These are phyloP conservation scores for Oryzias dopingdopingensis DNA, from an alignment of 2,797 vertebrate genomes.

Conservation along the genomic window DNA sequence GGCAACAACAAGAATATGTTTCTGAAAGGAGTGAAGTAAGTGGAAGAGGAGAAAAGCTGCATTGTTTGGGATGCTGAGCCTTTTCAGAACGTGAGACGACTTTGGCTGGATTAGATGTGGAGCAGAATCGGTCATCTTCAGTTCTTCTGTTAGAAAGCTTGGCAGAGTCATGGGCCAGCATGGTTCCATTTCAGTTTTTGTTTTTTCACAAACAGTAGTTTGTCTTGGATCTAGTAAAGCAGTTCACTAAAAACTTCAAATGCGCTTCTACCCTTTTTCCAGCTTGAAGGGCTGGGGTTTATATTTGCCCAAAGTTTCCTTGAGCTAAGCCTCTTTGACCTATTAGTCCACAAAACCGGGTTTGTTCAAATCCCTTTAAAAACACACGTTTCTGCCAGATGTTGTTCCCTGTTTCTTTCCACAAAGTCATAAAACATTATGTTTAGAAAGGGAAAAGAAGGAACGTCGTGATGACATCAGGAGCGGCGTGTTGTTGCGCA, in stretches of 20 bases:
- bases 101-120: slow-evolving; percentile 2
- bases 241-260: slow-evolving; percentile 34
- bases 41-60: slow-evolving; percentile 64
- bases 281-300: slow-evolving; percentile 62
- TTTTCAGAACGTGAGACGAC: too few relatives aligned
- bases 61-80: slow-evolving; percentile 29
- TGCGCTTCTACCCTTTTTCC: slow-evolving; percentile 22
- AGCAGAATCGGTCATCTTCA: slow-evolving; percentile 22
- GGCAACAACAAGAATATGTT: slow-evolving; percentile 66
- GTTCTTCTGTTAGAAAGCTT: neutral
- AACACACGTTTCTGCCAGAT: slow-evolving; percentile 70
- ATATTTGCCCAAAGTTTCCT: slow-evolving; percentile 76
- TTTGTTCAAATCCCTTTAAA: slow-evolving; percentile 72
- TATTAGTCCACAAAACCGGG: slow-evolving; percentile 76
- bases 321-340: slow-evolving; percentile 77
- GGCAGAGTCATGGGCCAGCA: neutral
- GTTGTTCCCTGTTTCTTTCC: slow-evolving; percentile 75
- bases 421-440: slow-evolving; percentile 63
- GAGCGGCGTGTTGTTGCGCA: slow-evolving; percentile 52
- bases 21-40: slow-evolving; percentile 71
- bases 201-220: slow-evolving; percentile 16
- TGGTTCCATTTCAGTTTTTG: slow-evolving; percentile 16
- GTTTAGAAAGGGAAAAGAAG: slow-evolving; percentile 42
- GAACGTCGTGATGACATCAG: slow-evolving; percentile 55
- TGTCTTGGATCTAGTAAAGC: slow-evolving; percentile 28